Conservation (phyloP, 2,113 vertebrate genomes). For the Podarcis raffonei region DNA sequence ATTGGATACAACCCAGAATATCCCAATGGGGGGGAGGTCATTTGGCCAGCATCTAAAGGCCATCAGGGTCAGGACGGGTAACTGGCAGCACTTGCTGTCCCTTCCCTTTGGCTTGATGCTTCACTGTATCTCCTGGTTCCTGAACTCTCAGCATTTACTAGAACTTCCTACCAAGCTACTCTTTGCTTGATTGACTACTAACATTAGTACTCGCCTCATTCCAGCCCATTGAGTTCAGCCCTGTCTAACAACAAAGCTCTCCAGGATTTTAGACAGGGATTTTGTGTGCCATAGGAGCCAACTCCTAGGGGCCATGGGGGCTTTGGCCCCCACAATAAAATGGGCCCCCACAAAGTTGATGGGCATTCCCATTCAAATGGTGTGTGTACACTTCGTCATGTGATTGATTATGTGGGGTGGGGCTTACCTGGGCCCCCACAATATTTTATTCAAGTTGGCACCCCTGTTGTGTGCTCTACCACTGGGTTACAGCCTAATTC, state of each 20-base stretch:
- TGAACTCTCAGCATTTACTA: background rate
- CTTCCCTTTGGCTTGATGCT: background rate
- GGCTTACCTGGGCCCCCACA: too few relatives aligned
- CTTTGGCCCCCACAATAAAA: too few relatives aligned
- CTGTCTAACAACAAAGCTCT: background rate
- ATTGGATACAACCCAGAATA: too few relatives aligned
- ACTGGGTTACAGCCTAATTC: background rate
- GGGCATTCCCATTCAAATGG: too few relatives aligned
- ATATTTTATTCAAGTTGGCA: too few relatives aligned
- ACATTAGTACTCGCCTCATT: background rate
- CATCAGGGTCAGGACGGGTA: too few relatives aligned
- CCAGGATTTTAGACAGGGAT: background rate
- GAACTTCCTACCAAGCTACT: background rate
- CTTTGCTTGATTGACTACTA: background rate
- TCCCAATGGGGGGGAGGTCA: too few relatives aligned
- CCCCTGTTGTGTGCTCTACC: background rate
- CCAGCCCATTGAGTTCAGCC: background rate
- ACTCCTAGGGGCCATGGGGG: too few relatives aligned
- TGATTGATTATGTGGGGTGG: too few relatives aligned
- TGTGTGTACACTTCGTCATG: too few relatives aligned
- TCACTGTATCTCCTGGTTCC: background rate
- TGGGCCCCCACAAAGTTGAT: too few relatives aligned
- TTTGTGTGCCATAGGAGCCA: too few relatives aligned
- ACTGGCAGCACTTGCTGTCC: background rate
- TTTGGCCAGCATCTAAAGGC: background rate